Evolutionary conservation across 1,140 invertebrate genomes (phyloP).

Genomic region (Chironomus striatipennis): DNA sequence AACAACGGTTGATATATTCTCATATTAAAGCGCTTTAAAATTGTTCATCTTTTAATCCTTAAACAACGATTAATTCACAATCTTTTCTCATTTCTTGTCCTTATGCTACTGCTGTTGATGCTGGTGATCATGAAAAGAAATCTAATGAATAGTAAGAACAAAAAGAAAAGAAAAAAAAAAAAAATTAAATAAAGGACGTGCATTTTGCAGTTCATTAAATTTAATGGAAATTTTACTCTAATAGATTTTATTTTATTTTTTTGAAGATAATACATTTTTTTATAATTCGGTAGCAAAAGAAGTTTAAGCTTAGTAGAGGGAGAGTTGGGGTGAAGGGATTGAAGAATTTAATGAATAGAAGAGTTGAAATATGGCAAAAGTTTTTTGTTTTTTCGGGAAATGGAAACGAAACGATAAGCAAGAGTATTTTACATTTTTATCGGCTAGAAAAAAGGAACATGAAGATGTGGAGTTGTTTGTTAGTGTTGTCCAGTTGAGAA

Average conservation of each 20-base stretch:
- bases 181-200: slow-evolving; percentile 4
- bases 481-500: too few relatives aligned
- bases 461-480: too few relatives aligned
- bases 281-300: not conserved
- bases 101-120: not conserved
- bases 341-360: not conserved
- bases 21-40: too few relatives aligned
- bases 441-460: not conserved
- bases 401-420: not conserved
- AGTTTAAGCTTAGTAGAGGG: not conserved
- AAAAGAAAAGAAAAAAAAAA: not conserved
- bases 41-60: too few relatives aligned
- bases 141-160: not conserved
- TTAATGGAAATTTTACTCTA: not conserved
- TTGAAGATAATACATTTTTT: slow-evolving; percentile 15
- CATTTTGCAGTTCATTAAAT: slow-evolving; percentile 23
- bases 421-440: slow-evolving; percentile 13
- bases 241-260: not conserved
- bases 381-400: not conserved
- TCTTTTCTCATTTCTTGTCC: too few relatives aligned
- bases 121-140: not conserved
- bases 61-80: not conserved
- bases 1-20: not conserved
- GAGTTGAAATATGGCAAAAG: not conserved
- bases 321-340: not conserved